phyloP scores from a whole-genome alignment of 2,113 vertebrate species.

The Cephalopholis sonnerati region DNA sequence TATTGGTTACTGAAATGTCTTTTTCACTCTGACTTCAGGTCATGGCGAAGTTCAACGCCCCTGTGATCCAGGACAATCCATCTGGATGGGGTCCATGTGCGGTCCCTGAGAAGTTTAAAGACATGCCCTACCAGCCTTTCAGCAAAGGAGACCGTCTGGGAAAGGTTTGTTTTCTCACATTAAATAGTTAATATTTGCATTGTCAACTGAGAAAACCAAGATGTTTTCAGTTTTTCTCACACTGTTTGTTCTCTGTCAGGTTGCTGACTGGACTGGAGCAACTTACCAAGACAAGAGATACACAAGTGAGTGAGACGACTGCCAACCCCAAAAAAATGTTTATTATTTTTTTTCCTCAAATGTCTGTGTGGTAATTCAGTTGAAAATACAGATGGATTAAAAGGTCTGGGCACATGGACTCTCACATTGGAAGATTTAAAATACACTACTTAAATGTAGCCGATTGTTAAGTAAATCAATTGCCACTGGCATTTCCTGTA shows the following conservation, averaged over 20 bases:
- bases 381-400: neutral
- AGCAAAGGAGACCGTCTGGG: conserved; percentile 98
- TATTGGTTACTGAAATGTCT: neutral
- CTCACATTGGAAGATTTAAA: too few species aligned
- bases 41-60: conserved; percentile 97
- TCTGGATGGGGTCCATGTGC: conserved; percentile 98
- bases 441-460: too few species aligned
- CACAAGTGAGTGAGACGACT: conserved; percentile 88
- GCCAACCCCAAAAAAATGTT: neutral
- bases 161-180: conserved; percentile 85
- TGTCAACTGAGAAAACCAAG: fast-evolving
- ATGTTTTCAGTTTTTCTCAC: neutral
- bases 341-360: too few species aligned
- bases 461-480: too few species aligned
- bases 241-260: conserved; percentile 78
- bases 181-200: too few species aligned
- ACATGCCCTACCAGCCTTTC: conserved; percentile 99
- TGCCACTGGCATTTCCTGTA: neutral
- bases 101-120: conserved; percentile 95
- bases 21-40: conserved; percentile 51
- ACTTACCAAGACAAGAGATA: conserved; percentile 99
- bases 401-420: neutral
- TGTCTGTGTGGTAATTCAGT: neutral
- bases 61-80: conserved; percentile 98
- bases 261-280: conserved; percentile 98